phyloP scores from a whole-genome alignment of 2,888 invertebrate species.

The Lasioglossum pauxillum region DNA sequence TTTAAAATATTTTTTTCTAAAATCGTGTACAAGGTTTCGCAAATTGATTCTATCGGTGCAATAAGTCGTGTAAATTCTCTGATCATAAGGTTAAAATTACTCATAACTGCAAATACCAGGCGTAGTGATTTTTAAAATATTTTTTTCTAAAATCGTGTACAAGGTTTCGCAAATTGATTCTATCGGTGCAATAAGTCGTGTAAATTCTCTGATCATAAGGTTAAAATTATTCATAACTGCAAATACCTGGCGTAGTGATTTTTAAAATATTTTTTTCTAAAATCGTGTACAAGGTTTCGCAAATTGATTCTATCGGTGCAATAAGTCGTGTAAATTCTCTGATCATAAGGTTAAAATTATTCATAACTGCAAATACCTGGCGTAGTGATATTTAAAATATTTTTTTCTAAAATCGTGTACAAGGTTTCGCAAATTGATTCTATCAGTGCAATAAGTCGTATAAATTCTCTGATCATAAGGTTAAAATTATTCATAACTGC shows the following conservation, averaged over 20 bases:
- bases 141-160: neutral
- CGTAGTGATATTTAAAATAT: neutral
- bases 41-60: neutral
- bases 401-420: neutral
- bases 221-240: neutral
- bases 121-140: neutral
- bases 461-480: neutral
- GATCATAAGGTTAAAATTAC: neutral
- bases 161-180: neutral
- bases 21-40: neutral
- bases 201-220: neutral
- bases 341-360: neutral
- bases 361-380: neutral
- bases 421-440: neutral
- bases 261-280: neutral
- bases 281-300: neutral
- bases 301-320: neutral
- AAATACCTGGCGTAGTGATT: neutral
- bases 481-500: neutral
- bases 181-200: neutral
- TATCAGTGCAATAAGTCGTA: neutral
- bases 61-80: neutral
- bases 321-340: neutral
- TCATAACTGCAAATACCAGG: neutral
- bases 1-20: neutral